These are phyloP conservation scores for Hydropotes inermis DNA, from an alignment of 2,113 vertebrate species.

Conservation along the genomic window DNA sequence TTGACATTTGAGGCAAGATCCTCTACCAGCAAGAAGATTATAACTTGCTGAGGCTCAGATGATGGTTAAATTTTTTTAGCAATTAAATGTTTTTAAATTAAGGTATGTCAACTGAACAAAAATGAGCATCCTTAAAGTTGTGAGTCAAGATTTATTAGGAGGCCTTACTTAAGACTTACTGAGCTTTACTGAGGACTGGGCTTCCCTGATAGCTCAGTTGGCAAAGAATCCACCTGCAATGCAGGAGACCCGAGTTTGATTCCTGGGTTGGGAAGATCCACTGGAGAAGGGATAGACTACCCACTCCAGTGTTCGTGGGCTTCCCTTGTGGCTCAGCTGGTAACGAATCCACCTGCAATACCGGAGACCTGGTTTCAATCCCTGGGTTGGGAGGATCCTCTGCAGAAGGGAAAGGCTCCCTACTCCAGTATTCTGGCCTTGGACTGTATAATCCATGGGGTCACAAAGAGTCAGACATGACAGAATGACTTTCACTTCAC, in stretches of 20 bases:
- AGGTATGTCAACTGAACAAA: not conserved
- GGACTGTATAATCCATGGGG: not conserved
- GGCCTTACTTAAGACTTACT: not conserved
- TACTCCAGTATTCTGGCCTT: not conserved
- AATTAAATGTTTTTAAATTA: not conserved
- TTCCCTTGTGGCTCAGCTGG: not conserved
- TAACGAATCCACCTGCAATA: not conserved
- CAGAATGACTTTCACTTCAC: not conserved
- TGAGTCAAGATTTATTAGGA: not conserved
- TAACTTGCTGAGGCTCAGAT: not conserved
- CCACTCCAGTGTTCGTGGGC: not conserved
- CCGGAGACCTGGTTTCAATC: not conserved
- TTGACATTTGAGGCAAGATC: not conserved
- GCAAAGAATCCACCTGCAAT: not conserved
- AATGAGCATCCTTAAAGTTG: not conserved
- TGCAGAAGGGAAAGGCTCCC: not conserved
- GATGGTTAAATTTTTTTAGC: not conserved
- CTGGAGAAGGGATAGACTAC: not conserved
- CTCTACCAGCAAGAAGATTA: not conserved
- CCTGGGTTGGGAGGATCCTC: not conserved
- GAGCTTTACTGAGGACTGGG: not conserved
- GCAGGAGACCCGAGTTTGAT: not conserved
- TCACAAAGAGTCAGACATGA: not conserved
- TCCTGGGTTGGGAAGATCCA: not conserved
- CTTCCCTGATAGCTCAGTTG: not conserved